phyloP scores from a whole-genome alignment of 2,797 vertebrate genomes.

The Dendrocincla tyrannina region DNA sequence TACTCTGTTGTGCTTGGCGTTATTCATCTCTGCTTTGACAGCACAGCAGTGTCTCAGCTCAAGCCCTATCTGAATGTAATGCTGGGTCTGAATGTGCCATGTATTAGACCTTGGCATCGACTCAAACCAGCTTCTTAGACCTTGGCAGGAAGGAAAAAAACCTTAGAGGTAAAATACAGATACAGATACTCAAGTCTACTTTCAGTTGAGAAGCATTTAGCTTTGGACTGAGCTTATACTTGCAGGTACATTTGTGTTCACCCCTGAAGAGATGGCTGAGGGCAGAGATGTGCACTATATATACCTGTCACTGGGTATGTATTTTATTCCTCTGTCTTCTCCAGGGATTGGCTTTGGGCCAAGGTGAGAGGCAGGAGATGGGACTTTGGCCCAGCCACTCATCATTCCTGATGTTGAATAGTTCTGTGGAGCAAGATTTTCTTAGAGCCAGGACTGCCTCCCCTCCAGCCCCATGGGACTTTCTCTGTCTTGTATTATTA shows the following conservation, averaged over 20 bases:
- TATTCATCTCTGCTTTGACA: not conserved
- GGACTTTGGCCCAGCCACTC: not conserved
- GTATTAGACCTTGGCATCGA: not conserved
- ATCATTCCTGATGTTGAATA: not conserved
- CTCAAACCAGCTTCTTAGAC: not conserved
- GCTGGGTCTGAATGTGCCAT: not conserved
- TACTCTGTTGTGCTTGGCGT: not conserved
- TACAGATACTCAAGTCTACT: not conserved
- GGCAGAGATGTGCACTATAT: not conserved
- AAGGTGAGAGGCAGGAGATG: not conserved
- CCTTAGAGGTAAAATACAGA: accelerated
- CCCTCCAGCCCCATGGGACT: not conserved
- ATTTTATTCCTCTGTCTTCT: not conserved
- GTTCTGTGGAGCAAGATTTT: not conserved
- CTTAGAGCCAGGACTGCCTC: not conserved
- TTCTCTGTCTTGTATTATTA: not conserved
- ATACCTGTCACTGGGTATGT: not conserved
- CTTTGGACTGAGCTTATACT: not conserved
- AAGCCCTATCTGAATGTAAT: not conserved
- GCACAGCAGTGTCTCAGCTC: not conserved
- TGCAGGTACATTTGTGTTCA: not conserved
- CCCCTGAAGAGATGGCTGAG: not conserved
- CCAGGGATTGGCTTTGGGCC: not conserved
- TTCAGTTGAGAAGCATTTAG: not conserved
- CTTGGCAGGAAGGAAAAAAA: not conserved